Evolutionary conservation across 2,888 invertebrate genomes (phyloP).

Genomic region (Troides helena): DNA sequence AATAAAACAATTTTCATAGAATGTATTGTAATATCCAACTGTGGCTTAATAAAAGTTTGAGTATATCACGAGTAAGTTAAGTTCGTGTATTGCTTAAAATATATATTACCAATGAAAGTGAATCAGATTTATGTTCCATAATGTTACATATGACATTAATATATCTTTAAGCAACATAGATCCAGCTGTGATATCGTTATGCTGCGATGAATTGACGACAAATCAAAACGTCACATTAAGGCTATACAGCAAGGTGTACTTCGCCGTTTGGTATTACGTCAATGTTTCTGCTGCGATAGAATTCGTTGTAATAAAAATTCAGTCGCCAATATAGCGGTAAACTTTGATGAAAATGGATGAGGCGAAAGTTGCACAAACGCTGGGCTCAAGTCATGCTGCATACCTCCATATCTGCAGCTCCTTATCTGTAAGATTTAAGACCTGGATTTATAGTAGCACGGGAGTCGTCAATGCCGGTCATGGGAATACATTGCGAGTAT

Average conservation of each 20-base stretch:
- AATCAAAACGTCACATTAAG: slow-evolving; percentile 26
- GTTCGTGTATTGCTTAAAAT: not conserved
- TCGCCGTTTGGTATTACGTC: slow-evolving; percentile 4
- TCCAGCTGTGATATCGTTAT: slow-evolving; percentile 7
- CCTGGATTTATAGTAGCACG: slow-evolving; percentile 19
- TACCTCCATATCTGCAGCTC: slow-evolving; percentile 23
- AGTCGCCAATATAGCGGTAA: slow-evolving; percentile 20
- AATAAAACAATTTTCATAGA: too few relatives aligned
- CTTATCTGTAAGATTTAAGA: slow-evolving; percentile 29
- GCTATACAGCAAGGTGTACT: not conserved
- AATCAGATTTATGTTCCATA: not conserved
- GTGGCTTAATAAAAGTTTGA: not conserved
- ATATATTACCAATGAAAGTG: not conserved
- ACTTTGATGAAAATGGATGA: slow-evolving; percentile 31
- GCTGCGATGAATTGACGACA: slow-evolving; percentile 16
- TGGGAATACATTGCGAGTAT: not conserved
- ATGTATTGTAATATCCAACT: not conserved
- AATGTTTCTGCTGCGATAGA: slow-evolving; percentile 16
- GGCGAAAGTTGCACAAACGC: slow-evolving; percentile 26
- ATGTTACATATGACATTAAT: slow-evolving; percentile 10
- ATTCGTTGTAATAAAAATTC: slow-evolving; percentile 26
- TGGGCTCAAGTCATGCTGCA: slow-evolving; percentile 21
- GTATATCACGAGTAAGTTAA: not conserved
- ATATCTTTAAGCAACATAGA: slow-evolving; percentile 8
- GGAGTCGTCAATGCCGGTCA: not conserved